Base-by-base conservation (phyloP, 2,888 invertebrate species). In the Ochropleura plecta region DNA sequence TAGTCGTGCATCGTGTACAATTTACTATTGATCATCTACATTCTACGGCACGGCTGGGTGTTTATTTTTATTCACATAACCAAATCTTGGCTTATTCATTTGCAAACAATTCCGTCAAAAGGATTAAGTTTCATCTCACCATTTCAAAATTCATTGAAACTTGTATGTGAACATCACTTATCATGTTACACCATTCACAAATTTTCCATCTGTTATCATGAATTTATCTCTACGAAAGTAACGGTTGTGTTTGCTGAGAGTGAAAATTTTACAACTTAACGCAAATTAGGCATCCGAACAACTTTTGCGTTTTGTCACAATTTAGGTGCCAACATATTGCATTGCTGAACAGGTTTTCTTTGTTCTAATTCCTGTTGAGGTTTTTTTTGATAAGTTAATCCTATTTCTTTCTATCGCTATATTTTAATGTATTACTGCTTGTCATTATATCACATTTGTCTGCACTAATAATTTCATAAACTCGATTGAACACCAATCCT, bases 261-360 rank as follows among this genome's bases (percentile, higher is more conserved):
- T 93, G 93, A 92, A 92, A 92, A 91, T 92, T 91, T 92, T 91
- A 91, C 91, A 91, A 84, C 88, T 87, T 82, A 81, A 87, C 88
- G 90, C 89, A 91, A 94, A 93, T 92, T 90, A 88, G 83, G 76
- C 82, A 83, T 85, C 86, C 84, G 74, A 80, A 80, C 84, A 85
- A 82, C 80, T 80, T 85, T 80, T 75, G 69, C 78, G 81, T 86
- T 82, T 80, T 85, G 81, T 84, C 83, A 86, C 84, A 88, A 57
- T 86, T 86, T 62, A 42, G 48, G 51, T 77, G 46, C 70, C 46
- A 73, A 73, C 70, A 71, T 76, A 73, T 59, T 75, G 63, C 67
- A 73, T 73, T 44, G 63, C 14, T 30, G 30, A 57, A 77, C 10
- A 14, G 18, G 10, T 60, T 53, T 55, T 69, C 8, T 51, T 12